Evolutionary conservation across 2,888 invertebrate genomes (phyloP), one percentile per base, ranked within the genome.

Genomic region (Agrotis puta): DNA sequence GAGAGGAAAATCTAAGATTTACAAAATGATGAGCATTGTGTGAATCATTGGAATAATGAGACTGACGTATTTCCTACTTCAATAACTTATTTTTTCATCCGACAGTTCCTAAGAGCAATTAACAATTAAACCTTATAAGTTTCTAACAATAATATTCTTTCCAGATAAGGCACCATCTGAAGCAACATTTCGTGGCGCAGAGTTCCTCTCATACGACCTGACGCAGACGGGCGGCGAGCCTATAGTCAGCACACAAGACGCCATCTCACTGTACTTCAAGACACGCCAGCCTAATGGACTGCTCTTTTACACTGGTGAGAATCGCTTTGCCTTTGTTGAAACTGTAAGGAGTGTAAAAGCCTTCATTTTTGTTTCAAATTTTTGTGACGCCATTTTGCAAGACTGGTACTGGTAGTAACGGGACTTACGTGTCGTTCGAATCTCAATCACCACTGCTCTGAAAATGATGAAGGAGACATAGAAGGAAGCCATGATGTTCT

Each of bases 91-190:
- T 27, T 27, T 27, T 27, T 39, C 39, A 39, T 39, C 39, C 39
- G 11, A 39, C 39, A 11, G 9, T 39, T 11, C 9, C 9, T 11
- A 39, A 39, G 11, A 39, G 9, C 9, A 11, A 39, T 11, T 39
- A 39, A 11, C 1, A 39, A 39, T 39, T 39, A 39, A 39, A 11
- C 39, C 11, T 39, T 2, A 39, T 11, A 39, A 39, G 11, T 39
- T 39, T 11, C 45, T 82, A 64, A 79, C 16, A 16, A 0, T 14
- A 27, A 14, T 6, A 59, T 71, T 93, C 93, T 91, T 92, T 97
- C 91, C 97, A 99, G 99, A 99, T 91, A 98, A 98, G 96, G 98
- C 98, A 16, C 98, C 99, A 53, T 98, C 98, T 66, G 99, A 99
- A 94, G 99, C 99, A 13, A 99, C 99, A 70, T 99, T 99, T 94